Percentiles rank a stretch among this genome's conserved stretches.
Evolutionary conservation across 2,113 vertebrate genomes (phyloP).

Genomic region (Nothocercus nigrocapillus): DNA sequence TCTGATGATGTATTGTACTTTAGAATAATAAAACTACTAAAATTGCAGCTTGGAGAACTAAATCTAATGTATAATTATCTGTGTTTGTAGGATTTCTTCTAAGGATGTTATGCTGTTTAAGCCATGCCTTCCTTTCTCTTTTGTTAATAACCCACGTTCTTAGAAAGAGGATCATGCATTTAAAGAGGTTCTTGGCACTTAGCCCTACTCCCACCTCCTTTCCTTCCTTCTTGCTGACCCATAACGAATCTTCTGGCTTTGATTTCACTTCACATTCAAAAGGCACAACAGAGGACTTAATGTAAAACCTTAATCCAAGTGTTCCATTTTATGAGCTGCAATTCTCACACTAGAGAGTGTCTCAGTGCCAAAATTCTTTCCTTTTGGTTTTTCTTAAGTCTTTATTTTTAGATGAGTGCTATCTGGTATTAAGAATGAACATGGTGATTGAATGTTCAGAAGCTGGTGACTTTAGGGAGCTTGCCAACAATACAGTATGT

Average conservation of each 20-base stretch:
- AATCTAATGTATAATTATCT: slow-evolving; percentile 73
- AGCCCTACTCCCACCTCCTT: neutral
- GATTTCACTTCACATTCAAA: slow-evolving; percentile 46
- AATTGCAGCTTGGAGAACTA: slow-evolving; percentile 46
- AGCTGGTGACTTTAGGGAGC: neutral
- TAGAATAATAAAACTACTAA: slow-evolving; percentile 61
- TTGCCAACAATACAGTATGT: neutral
- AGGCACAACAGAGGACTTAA: neutral
- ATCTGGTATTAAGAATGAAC: slow-evolving; percentile 3
- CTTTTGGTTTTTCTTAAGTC: neutral
- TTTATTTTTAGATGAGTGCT: slow-evolving; percentile 10
- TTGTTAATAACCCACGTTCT: slow-evolving; percentile 7
- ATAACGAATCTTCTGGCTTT: slow-evolving; percentile 46
- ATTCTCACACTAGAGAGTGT: neutral
- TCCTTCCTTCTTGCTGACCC: slow-evolving; percentile 48
- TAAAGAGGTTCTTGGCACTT: slow-evolving; percentile 47
- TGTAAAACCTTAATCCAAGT: neutral
- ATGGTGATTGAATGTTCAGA: neutral
- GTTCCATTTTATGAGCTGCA: slow-evolving; percentile 1
- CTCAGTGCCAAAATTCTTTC: slow-evolving; percentile 8
- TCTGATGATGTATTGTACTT: slow-evolving; percentile 58
- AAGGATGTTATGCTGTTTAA: slow-evolving; percentile 51
- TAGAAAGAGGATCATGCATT: slow-evolving; percentile 44
- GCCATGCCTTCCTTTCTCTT: slow-evolving; percentile 37
- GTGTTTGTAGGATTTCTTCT: slow-evolving; percentile 66